Base-by-base conservation (phyloP, 2,888 invertebrate species). In the Eristalis tenax region DNA sequence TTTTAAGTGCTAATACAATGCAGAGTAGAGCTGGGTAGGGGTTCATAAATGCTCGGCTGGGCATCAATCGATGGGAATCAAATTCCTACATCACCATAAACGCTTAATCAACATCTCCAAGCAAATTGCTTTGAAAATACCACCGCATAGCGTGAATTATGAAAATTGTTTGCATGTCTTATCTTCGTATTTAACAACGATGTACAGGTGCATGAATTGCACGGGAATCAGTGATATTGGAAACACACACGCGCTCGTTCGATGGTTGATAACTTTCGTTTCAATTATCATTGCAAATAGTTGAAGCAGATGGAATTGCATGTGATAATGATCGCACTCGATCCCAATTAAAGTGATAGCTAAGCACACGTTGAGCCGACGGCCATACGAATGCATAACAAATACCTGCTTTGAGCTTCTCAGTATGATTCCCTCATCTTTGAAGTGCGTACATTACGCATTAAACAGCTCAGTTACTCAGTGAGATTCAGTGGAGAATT, bases 391-490 rank as follows among this genome's bases (percentile, higher is more conserved):
- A 22, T 23, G 50, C 57, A 75, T 56, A 74, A 43, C 57, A 28
- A 56, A 70, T 59, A 26, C 2, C 11, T 26, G 23, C 59, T 11
- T 8, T 23, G 5, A 8, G 43, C 63, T 26, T 40, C 13, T 40
- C 6, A 38, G n/a, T 78, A 35, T 61, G 66, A 15, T 59, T 56
- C 43, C 18, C 26, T 43, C 66, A 73, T 74, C 63, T 68, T 18
- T 50, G 38, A 80, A 80, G 80, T 75, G 71, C 74, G 56, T 74
- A 61, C 57, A 65, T 82, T 86, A 75, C 71, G 65, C 74, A 78
- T 65, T 56, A 71, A 78, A 65, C 50, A 65, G 26, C 64, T 18
- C 22, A 40, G 22, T 73, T 68, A 73, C 61, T 35, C 66, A 38
- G 22, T 5, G 28, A 59, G 26, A 66, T 82, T 70, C 59, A 43